Conservation (phyloP, 2,113 vertebrate genomes). For the Megaceryle torquata region DNA sequence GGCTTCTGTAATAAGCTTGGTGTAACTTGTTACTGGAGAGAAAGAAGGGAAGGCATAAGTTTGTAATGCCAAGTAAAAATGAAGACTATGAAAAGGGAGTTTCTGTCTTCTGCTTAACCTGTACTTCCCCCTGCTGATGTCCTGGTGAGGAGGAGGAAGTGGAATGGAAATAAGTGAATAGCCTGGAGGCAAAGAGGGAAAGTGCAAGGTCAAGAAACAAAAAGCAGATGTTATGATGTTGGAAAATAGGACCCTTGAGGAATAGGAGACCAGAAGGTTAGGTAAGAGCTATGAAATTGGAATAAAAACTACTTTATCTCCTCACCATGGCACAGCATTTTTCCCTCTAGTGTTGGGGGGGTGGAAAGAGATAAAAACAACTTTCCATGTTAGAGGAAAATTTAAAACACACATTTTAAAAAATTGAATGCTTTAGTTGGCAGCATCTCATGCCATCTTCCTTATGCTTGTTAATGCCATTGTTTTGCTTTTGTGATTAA, state of each 20-base stretch:
- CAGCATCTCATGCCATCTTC: neutral
- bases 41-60: neutral
- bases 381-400: neutral
- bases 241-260: conserved; percentile 30
- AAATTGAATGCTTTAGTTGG: neutral
- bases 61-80: neutral
- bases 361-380: accelerated
- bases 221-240: conserved; percentile 11
- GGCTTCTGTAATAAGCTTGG: neutral
- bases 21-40: neutral
- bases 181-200: conserved; percentile 18
- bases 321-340: neutral
- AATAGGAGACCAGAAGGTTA: neutral
- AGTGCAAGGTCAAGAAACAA: conserved; percentile 42
- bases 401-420: neutral
- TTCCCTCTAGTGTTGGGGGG: neutral
- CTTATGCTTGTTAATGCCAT: neutral
- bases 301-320: neutral
- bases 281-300: neutral
- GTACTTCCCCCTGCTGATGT: neutral
- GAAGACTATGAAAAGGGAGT: neutral
- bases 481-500: neutral
- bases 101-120: conserved; percentile 14
- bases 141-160: neutral
- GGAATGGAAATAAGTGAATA: neutral